These are phyloP conservation scores for Ernsta delagoae DNA, from an alignment of 2,888 invertebrate species.

Conservation along the genomic window DNA sequence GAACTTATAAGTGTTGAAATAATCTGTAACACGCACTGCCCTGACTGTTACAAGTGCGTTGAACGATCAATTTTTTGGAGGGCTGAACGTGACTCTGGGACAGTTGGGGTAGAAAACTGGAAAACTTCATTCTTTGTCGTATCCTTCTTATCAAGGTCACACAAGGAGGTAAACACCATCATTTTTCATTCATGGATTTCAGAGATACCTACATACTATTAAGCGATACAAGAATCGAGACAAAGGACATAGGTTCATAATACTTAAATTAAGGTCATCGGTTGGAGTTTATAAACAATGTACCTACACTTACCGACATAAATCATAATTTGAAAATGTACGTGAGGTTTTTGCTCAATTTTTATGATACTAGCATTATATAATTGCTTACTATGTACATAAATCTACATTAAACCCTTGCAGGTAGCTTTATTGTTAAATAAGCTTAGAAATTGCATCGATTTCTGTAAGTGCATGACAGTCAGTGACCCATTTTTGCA, in stretches of 20 bases:
- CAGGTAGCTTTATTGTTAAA: not conserved
- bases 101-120: conserved; percentile 60
- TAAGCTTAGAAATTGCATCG: conserved; percentile 58
- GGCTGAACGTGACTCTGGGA: conserved; percentile 52
- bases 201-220: not conserved
- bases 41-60: conserved; percentile 37
- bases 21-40: conserved; percentile 26
- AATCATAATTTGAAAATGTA: not conserved
- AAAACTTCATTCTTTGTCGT: conserved; percentile 51
- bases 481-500: conserved; percentile 78
- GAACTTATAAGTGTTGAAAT: conserved; percentile 39
- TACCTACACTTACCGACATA: not conserved
- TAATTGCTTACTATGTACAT: not conserved
- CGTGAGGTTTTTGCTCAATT: not conserved
- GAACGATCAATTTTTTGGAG: conserved; percentile 47
- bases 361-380: not conserved
- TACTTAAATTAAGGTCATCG: no score
- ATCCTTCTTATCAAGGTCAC: conserved; percentile 65
- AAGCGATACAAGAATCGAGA: conserved; percentile 11
- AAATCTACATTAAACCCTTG: no score
- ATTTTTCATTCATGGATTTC: conserved; percentile 58
- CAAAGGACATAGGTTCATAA: conserved; percentile 36
- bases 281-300: no score
- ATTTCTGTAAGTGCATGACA: conserved; percentile 68
- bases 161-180: conserved; percentile 62